Base-by-base conservation (phyloP, 2,113 vertebrate species). In the Accipiter virgatus region DNA sequence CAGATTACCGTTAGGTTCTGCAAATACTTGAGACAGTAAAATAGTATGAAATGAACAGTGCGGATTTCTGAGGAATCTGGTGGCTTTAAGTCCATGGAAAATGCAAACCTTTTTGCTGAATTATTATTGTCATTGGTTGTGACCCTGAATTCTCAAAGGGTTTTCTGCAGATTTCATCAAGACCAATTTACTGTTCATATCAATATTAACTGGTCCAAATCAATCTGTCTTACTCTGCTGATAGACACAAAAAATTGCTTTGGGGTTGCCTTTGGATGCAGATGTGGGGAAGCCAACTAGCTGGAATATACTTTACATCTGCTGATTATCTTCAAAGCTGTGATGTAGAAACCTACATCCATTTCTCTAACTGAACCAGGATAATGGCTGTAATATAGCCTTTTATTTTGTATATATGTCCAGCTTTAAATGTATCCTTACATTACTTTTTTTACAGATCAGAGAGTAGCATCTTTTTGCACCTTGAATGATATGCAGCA, bases 391-490 rank as follows among this genome's bases (percentile, higher is more conserved):
- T 97, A 92, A 86, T 94, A 59, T 7, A 66, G 65, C 36, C 67
- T 94, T 89, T 95, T 61, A 22, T 93, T 79, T 95, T 90, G 43
- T 81, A 11, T 68, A 3, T 62, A 18, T 67, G 18, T 72, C 32
- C 91, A n/a, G 87, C 71, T 92, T 90, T 83, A 93, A 58, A 89
- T 3, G 5, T 71, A 23, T 74, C 62, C 74, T 84, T 90, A 27
- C 17, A 1, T 93, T 81, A n/a, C 55, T 94, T 95, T 93, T 93
- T 96, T 84, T 95, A 22, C 98, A 99, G 99, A 99, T 98, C 99
- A 99, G 97, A 98, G 99, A 55, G 99, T 99, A 96, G 98, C 98
- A 0, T 99, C 99, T 83, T 99, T 99, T 98, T 99, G 99, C 95
- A 99, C 99, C 81, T 98, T 99, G 98, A 99, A 98, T 26, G 99